Conservation (phyloP, 64 coral and sea anemone genomes). For the Cladopsammia gracilis region DNA sequence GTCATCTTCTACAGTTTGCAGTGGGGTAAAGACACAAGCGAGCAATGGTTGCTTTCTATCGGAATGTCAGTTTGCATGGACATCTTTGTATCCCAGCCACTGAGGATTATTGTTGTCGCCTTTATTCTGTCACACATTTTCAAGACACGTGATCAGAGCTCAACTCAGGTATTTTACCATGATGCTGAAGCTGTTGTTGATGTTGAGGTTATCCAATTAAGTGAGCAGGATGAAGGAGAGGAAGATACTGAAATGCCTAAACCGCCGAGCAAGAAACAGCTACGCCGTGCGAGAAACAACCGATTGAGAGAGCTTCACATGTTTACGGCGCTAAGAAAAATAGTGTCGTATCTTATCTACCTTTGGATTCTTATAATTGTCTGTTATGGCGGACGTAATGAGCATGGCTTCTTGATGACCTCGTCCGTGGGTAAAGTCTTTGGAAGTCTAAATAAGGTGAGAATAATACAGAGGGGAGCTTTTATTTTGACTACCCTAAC, state of each 20-base stretch:
- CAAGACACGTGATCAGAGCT: not conserved
- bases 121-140: conserved; percentile 16
- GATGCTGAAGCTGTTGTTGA: not conserved
- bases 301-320: conserved; percentile 14
- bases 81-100: conserved; percentile 55
- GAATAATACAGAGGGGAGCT: not conserved
- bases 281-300: conserved; percentile 8
- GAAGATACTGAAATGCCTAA: conserved; percentile 15
- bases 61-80: conserved; percentile 34
- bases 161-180: not conserved
- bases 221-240: not conserved
- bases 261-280: conserved; percentile 28
- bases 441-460: not conserved
- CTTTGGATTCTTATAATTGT: conserved; percentile 25
- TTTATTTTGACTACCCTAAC: too few relatives aligned
- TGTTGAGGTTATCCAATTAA: not conserved
- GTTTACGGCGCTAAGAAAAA: not conserved
- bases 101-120: not conserved
- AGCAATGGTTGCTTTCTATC: conserved; percentile 56
- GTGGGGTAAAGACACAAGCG: conserved; percentile 51
- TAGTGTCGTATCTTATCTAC: conserved; percentile 20
- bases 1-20: conserved; percentile 51
- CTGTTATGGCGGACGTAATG: conserved; percentile 36
- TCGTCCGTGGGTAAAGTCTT: conserved; percentile 7
- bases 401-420: not conserved